Evolutionary conservation across 1,140 invertebrate genomes (phyloP).

Genomic region (Schlechtendalia chinensis): DNA sequence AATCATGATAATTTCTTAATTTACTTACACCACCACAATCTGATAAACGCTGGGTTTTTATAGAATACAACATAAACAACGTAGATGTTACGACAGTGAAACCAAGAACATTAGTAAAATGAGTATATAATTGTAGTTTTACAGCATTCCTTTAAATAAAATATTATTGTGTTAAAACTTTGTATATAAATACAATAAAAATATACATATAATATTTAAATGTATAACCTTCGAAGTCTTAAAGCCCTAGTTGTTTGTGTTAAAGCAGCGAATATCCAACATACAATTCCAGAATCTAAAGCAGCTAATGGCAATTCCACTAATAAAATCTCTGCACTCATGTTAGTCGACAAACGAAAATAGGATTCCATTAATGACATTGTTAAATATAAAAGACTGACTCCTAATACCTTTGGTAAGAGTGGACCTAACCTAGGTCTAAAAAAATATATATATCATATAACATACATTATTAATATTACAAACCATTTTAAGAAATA

Average conservation of each 20-base stretch:
- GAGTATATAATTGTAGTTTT: slow-evolving; percentile 84
- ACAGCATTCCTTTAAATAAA: slow-evolving; percentile 70
- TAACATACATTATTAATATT: background rate
- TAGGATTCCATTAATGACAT: slow-evolving; percentile 80
- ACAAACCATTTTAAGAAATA: slow-evolving; percentile 51
- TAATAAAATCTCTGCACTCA: slow-evolving; percentile 67
- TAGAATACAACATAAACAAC: slow-evolving; percentile 88
- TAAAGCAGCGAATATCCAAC: slow-evolving; percentile 87
- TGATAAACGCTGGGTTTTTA: slow-evolving; percentile 72
- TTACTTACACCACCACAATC: slow-evolving; percentile 66
- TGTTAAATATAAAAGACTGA: slow-evolving; percentile 78
- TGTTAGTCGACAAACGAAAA: slow-evolving; percentile 70
- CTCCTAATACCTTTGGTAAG: slow-evolving; percentile 79
- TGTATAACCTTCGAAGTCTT: slow-evolving; percentile 66
- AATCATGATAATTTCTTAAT: background rate
- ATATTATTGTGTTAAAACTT: too few relatives aligned
- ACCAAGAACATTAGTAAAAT: slow-evolving; percentile 90
- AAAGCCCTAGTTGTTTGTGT: slow-evolving; percentile 85
- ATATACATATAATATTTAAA: slow-evolving; percentile 52
- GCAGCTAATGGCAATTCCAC: slow-evolving; percentile 72
- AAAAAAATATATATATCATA: slow-evolving; percentile 51
- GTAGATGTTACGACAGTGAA: slow-evolving; percentile 86
- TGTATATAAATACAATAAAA: slow-evolving; percentile 50
- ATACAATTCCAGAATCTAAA: slow-evolving; percentile 70
- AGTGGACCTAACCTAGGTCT: slow-evolving; percentile 82